Percentiles rank a stretch among this genome's conserved stretches.
Evolutionary conservation across 1,140 invertebrate species (phyloP).

Genomic region (Pseudoatta argentina): DNA sequence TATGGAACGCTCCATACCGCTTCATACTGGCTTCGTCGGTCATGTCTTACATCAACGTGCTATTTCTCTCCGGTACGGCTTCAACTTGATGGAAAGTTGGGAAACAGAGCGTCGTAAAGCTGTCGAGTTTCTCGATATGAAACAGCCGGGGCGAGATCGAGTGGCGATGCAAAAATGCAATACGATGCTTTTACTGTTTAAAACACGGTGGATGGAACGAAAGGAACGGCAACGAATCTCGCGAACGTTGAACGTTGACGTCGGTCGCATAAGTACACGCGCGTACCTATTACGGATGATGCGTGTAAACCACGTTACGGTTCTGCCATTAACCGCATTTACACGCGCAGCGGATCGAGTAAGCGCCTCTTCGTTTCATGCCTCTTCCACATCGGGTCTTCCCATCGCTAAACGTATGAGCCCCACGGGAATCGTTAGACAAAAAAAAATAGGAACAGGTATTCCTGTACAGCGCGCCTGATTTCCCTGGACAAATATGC

Average conservation of each 20-base stretch:
- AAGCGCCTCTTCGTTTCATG: constrained; percentile 65
- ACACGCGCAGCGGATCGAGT: constrained; percentile 77
- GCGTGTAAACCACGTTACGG: constrained; percentile 71
- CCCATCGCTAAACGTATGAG: constrained; percentile 29
- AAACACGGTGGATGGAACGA: not conserved
- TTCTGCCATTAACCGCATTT: constrained; percentile 79
- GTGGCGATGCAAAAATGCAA: constrained; percentile 42
- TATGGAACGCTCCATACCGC: no score
- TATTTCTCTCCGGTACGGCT: not conserved
- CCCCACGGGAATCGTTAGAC: constrained; percentile 31
- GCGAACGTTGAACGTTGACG: constrained; percentile 30
- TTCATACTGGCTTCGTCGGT: no score
- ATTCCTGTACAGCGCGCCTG: constrained; percentile 31
- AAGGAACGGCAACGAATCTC: not conserved
- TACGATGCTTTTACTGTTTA: not conserved
- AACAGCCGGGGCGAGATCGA: constrained; percentile 14
- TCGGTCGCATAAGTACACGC: not conserved
- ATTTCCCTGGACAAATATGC: constrained; percentile 61
- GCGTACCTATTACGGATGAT: constrained; percentile 26
- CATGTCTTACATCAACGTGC: not conserved
- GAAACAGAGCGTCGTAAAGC: constrained; percentile 37
- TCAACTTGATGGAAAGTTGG: constrained; percentile 26
- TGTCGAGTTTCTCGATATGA: constrained; percentile 41
- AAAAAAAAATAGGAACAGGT: not conserved
- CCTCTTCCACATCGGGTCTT: constrained; percentile 29